Evolutionary conservation across 2,888 invertebrate species (phyloP), one percentile per base, ranked within the genome.

Genomic region (Dynastes hyllus): DNA sequence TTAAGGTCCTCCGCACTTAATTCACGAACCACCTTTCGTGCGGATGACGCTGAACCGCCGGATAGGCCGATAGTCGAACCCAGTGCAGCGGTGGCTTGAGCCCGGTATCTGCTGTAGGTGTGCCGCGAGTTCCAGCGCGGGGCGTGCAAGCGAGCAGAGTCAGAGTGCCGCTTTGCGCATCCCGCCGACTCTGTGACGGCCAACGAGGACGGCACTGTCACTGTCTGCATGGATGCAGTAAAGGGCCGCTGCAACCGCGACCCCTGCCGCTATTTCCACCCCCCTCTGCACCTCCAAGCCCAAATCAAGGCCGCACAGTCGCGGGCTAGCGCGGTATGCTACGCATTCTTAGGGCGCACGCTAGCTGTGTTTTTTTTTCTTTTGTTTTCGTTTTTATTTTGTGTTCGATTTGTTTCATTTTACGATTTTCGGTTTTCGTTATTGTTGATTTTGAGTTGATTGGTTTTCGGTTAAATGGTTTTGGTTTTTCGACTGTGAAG

Each of bases 201-300:
- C 92, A 97, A 97, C 93, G 95, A 96, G 92, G 98, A 98, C 94
- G 97, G 97, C 95, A 95, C 96, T 92, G 97, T 98, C 94, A 97
- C 97, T 93, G 97, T 98, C 94, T 98, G 98, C 97, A 98, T 98
- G 97, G 98, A 98, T 95, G 97, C 96, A 94, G 96, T 98, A 93
- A 96, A 96, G 94, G 96, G 97, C 93, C 95, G 97, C 94, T 98
- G 98, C 95, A 95, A 96, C 94, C 97, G 98, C 94, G 97, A 97
- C 93, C 96, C 97, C 94, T 98, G 98, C 96, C 97, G 97, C 95
- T 98, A 98, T 96, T 98, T 97, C 95, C 98, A 98, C 95, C 98
- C 98, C 93, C 98, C 98, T 94, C 95, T 97, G 94, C 98, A 98
- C 96, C 97, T 98, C 93, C 96, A 96, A 95, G 96, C 96, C 94